Evolutionary conservation across 2,888 invertebrate species (phyloP), one percentile per base, ranked within the genome.

Genomic region (Drosophila yooni): DNA sequence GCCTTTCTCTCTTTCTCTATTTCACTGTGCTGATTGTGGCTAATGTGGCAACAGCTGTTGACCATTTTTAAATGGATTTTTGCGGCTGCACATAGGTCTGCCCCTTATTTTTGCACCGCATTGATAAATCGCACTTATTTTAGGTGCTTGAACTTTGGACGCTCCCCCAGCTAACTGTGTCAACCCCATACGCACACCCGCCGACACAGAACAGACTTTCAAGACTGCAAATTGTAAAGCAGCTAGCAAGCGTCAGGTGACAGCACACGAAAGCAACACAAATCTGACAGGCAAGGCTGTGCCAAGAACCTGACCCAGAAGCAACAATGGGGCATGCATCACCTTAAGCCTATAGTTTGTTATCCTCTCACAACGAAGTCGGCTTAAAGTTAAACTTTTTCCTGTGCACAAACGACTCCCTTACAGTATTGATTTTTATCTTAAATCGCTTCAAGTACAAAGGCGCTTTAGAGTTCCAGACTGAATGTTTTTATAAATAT

Each of bases 41-140:
- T 86, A 73, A 86, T 88, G 84, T 83, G 87, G 84, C 72, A 85
- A 77, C 85, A 85, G 87, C 69, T 85, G 84, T 76, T 88, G 73
- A 56, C 71, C 56, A 65, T 70, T 76, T 77, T 83, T 63, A 70
- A 83, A 79, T 79, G 74, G 54, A 72, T 66, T 66, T 75, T 74
- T 72, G 73, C 34, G 74, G 61, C 59, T 51, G n/a, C 51, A 62
- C 50, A 66, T 52, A 51, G 46, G 51, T 51, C 52, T 59, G 54
- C 29, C 50, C 31, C 63, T 67, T 62, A 31, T 34, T 56, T 56
- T 36, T 65, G 57, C 61, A 67, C 43, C 25, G n/a, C 57, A 71
- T 75, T 83, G 79, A 85, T 86, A 83, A 86, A 88, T 86, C 59
- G 69, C 59, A 70, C 60, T 68, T 61, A 63, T 69, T 58, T 57